phyloP scores from a whole-genome alignment of 2,888 invertebrate species.

The Agriopis leucophaearia region DNA sequence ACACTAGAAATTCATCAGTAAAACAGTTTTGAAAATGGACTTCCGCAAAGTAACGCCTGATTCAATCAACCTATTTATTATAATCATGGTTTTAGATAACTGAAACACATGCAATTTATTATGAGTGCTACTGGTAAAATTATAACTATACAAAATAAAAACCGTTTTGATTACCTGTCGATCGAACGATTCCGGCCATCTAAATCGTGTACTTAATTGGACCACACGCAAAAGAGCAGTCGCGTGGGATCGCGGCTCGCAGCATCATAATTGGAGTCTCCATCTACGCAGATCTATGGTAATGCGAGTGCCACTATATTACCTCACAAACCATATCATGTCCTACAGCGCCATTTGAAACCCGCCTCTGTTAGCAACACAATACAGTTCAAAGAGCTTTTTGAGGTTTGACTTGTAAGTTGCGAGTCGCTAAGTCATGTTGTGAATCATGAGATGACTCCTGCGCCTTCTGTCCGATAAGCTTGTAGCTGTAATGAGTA shows the following conservation, averaged over 20 bases:
- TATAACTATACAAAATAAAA: slow-evolving; percentile 4
- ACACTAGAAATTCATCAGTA: no score
- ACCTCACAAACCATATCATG: slow-evolving; percentile 38
- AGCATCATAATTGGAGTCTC: slow-evolving; percentile 70
- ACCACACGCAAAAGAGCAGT: slow-evolving; percentile 51
- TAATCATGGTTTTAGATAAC: not conserved
- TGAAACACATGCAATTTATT: not conserved
- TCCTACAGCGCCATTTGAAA: slow-evolving; percentile 13
- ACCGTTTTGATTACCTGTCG: slow-evolving; percentile 43
- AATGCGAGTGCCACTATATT: slow-evolving; percentile 57
- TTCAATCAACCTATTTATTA: no score
- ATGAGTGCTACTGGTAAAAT: slow-evolving; percentile 7
- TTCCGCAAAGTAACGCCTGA: no score
- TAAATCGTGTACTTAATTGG: slow-evolving; percentile 26
- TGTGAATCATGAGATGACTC: slow-evolving; percentile 46
- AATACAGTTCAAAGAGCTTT: slow-evolving; percentile 27
- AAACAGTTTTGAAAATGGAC: no score
- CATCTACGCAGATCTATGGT: slow-evolving; percentile 71
- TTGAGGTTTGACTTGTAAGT: slow-evolving; percentile 23
- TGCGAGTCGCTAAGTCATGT: slow-evolving; percentile 38
- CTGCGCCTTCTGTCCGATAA: slow-evolving; percentile 35
- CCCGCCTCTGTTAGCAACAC: slow-evolving; percentile 4
- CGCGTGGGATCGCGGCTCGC: slow-evolving; percentile 60
- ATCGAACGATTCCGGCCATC: slow-evolving; percentile 31
- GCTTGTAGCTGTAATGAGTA: slow-evolving; percentile 38